Evolutionary conservation across 2,797 vertebrate genomes (phyloP).

Genomic region (Scomberomorus guttatus): DNA sequence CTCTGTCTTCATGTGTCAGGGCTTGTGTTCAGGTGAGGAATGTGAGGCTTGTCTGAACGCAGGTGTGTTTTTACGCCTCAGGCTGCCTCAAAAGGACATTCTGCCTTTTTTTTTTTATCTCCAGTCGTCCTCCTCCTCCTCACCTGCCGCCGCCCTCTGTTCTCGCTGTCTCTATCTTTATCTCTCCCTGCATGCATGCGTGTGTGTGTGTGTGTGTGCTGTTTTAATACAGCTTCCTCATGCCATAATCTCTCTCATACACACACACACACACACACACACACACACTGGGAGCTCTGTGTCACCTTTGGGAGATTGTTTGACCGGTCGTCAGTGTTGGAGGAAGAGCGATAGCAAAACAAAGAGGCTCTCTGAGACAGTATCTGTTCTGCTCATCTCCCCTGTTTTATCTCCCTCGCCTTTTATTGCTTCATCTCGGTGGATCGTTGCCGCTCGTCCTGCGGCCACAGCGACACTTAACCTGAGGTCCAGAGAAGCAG

Average conservation of each 20-base stretch:
- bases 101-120: slow-evolving; percentile 25
- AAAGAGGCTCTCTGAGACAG: slow-evolving; percentile 35
- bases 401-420: slow-evolving; percentile 39
- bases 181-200: slow-evolving; percentile 3
- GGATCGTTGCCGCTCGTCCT: slow-evolving; percentile 36
- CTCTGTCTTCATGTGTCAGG: slow-evolving; percentile 22
- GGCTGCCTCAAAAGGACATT: slow-evolving; percentile 45
- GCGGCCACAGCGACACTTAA: slow-evolving; percentile 46
- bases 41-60: slow-evolving; percentile 72
- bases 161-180: slow-evolving; percentile 51
- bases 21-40: slow-evolving; percentile 66
- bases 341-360: slow-evolving; percentile 58
- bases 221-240: slow-evolving; percentile 45
- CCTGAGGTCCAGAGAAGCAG: background rate
- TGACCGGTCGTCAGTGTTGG: slow-evolving; percentile 15
- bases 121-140: slow-evolving; percentile 43
- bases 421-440: slow-evolving; percentile 61
- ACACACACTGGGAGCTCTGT: slow-evolving; percentile 14
- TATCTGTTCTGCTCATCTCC: slow-evolving; percentile 62
- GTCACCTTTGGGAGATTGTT: slow-evolving; percentile 56
- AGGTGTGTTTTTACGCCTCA: slow-evolving; percentile 57
- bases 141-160: slow-evolving; percentile 47
- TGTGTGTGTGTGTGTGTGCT: slow-evolving; percentile 6
- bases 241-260: background rate
- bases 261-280: background rate